Evolutionary conservation across 1,140 invertebrate species (phyloP).

Genomic region (Heliconius melpomene): DNA sequence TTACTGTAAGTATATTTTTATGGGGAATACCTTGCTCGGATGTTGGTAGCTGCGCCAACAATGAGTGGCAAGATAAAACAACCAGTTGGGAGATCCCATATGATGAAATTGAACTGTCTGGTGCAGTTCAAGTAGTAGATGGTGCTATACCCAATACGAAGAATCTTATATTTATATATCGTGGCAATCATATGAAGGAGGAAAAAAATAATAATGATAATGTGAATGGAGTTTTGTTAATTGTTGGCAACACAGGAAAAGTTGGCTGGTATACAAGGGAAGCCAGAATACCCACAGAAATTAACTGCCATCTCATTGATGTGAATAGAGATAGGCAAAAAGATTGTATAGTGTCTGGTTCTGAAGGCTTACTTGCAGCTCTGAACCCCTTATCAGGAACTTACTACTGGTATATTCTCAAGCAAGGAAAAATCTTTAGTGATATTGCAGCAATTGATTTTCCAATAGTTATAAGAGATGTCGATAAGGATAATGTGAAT

Average conservation of each 20-base stretch:
- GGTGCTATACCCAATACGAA: slow-evolving; percentile 82
- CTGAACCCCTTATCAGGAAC: slow-evolving; percentile 86
- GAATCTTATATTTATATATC: slow-evolving; percentile 87
- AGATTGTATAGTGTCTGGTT: slow-evolving; percentile 87
- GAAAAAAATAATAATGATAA: slow-evolving; percentile 77
- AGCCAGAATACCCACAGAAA: slow-evolving; percentile 83
- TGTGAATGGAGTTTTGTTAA: slow-evolving; percentile 82
- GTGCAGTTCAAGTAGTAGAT: slow-evolving; percentile 85
- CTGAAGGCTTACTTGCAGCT: slow-evolving; percentile 85
- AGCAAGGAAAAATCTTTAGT: slow-evolving; percentile 74
- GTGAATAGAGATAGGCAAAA: slow-evolving; percentile 85
- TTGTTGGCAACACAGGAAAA: slow-evolving; percentile 84
- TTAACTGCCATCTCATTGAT: slow-evolving; percentile 87
- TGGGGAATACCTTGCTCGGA: slow-evolving; percentile 88
- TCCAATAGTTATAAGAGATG: slow-evolving; percentile 86
- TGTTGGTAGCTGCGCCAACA: slow-evolving; percentile 82
- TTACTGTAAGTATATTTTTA: slow-evolving; percentile 87
- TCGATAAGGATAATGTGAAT: slow-evolving; percentile 85
- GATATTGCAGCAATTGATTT: slow-evolving; percentile 83
- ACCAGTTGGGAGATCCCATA: slow-evolving; percentile 87
- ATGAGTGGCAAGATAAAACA: slow-evolving; percentile 79
- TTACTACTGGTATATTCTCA: slow-evolving; percentile 84
- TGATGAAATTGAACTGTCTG: slow-evolving; percentile 86
- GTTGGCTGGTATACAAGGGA: slow-evolving; percentile 85
- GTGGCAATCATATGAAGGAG: slow-evolving; percentile 83